Evolutionary conservation across 2,888 invertebrate species (phyloP), one percentile per base, ranked within the genome.

Genomic region (Tinea semifulvella): DNA sequence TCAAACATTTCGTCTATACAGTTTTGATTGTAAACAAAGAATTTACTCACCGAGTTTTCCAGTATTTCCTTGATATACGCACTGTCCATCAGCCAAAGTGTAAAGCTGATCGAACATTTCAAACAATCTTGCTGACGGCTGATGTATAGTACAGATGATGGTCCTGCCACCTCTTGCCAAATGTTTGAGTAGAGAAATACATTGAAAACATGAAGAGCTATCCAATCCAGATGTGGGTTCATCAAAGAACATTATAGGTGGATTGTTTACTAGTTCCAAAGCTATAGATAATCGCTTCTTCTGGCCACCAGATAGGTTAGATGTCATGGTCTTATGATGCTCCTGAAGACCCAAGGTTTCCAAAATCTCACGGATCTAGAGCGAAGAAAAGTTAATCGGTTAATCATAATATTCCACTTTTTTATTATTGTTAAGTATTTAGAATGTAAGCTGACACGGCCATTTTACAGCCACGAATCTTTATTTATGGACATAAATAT

Each of bases 221-320:
- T 98, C 97, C 63, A 98, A 74, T 2, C 97, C 97, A 52, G 96
- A 96, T 50, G 97, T 97, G 1, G 97, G 97, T 69, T 97, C 97
- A 66, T 97, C 97, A 66, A 97, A 96, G 79, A 97, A 97, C 96
- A 97, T 96, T 50, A 97, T 91, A 0, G 97, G 96, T 7, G 97
- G 97, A 71, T 97, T 97, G 79, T 95, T 96, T 53, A 97, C 96
- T 53, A 97, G 82, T 73, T 97, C 97, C 52, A 96, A 75, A 13
- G 96, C 97, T 49, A 97, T 97, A 1, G 96, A 96, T 1, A 97
- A 85, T 54, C 97, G 89, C 64, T 97, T 97, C 72, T 96, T 92
- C 68, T 97, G 96, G 1, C 97, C 97, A 16, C 97, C 97, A 0
- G 96, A 96, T 42, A 97, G 84, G 62, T 94, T 94, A 50, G 89